Base-by-base conservation (phyloP, 2,113 vertebrate species). In the Nothobranchius kuhntae region DNA sequence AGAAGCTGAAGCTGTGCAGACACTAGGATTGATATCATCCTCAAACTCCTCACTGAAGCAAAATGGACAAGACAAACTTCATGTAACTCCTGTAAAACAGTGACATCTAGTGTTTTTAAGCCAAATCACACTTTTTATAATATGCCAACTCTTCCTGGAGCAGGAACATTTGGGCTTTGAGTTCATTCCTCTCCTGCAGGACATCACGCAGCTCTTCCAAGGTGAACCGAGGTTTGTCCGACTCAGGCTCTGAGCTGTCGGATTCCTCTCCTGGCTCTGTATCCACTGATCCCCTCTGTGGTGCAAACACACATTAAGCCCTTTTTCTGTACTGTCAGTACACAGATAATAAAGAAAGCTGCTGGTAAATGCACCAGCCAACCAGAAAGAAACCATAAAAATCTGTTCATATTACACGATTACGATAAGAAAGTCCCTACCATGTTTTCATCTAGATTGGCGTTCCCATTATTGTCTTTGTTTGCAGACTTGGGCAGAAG, bases 181-280 rank as follows among this genome's bases (percentile, higher is more conserved):
- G 90, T 65, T 98, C 95, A 3, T 98, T 98, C 78, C 93, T 94
- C 86, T 98, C 96, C 0, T 96, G 95, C 58, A 98, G 90, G 57
- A 98, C 96, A 0, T 98, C 95, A 13, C 94, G 90, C 46, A 98
- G 91, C 87, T 98, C 96, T 87, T 98, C 95, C 71, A 98, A 83
- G 5, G 96, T 98, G 91, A 98, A 98, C 42, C 95, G 82, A 1
- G 95, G 95, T 7, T 94, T 92, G 77, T 93, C 95, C 0, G 92
- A 90, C 63, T 96, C 96, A 77, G 92, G 84, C 30, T 96, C 95
- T 86, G 90, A 30, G 63, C 85, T 86, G 15, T 75, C 77, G 45
- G 77, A 90, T 51, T 95, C 94, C 0, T 90, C 67, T 21, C 92
- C 92, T 0, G 84, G 82, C 21, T 89, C 81, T 6, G 91, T 87